These are phyloP conservation scores for Meloidogyne chitwoodi DNA, from an alignment of 1,140 invertebrate species.

Conservation along the genomic window DNA sequence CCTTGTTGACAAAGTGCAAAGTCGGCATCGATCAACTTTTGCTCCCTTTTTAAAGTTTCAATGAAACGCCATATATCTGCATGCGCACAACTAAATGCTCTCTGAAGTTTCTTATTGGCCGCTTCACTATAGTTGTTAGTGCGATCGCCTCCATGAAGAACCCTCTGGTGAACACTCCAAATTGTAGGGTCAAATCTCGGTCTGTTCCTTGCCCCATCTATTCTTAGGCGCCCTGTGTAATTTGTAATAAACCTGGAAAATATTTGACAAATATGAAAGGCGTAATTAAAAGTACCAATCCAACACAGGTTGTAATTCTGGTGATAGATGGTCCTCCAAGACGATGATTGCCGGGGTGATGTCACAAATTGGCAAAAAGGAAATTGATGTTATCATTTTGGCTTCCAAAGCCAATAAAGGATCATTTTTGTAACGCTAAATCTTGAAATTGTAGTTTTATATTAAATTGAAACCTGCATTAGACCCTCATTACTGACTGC, in stretches of 20 bases:
- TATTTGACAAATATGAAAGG: no score
- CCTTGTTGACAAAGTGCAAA: background rate
- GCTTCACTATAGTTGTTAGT: slow-evolving; percentile 12
- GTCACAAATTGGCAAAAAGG: background rate
- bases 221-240: no score
- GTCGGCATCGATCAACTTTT: background rate
- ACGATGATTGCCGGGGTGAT: background rate
- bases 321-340: background rate
- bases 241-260: slow-evolving; percentile 1
- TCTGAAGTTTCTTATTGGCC: background rate
- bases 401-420: background rate
- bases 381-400: background rate
- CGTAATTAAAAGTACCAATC: no score
- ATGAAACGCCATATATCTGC: slow-evolving; percentile 6
- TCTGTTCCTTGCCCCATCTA: background rate
- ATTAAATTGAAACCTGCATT: background rate
- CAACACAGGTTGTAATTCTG: no score
- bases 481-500: background rate
- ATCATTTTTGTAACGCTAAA: background rate
- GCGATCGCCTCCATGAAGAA: background rate
- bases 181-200: background rate
- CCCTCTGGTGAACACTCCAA: background rate
- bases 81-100: background rate
- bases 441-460: no score
- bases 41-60: background rate